phyloP scores from a whole-genome alignment of 1,140 invertebrate genomes.

The Caenorhabditis elegans region WBcel235 BX284606.5:9423001-9423500 shows the following conservation, averaged over 20 bases:
- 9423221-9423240: constrained; percentile 82
- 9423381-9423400: constrained; percentile 56
- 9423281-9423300: constrained; percentile 60
- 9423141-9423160: constrained; percentile 54
- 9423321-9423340: constrained; percentile 52
- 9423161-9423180: constrained; percentile 75
- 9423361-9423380: constrained; percentile 47
- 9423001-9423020: constrained; percentile 54
- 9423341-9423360: constrained; percentile 43
- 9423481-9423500: constrained; percentile 40
- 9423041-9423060: constrained; percentile 46
- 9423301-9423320: constrained; percentile 64
- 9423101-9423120: constrained; percentile 47
- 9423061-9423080: constrained; percentile 56
- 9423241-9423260: constrained; percentile 72
- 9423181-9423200: constrained; percentile 79
- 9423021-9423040: constrained; percentile 55
- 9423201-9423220: constrained; percentile 82
- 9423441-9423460: constrained; percentile 58
- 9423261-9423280: constrained; percentile 58
- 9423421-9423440: constrained; percentile 57
- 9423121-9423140: constrained; percentile 46
- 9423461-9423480: constrained; percentile 67
- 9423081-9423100: constrained; percentile 53
- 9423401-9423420: constrained; percentile 60